phyloP scores from a whole-genome alignment of 2,113 vertebrate species.

The Coryphaenoides rupestris region DNA sequence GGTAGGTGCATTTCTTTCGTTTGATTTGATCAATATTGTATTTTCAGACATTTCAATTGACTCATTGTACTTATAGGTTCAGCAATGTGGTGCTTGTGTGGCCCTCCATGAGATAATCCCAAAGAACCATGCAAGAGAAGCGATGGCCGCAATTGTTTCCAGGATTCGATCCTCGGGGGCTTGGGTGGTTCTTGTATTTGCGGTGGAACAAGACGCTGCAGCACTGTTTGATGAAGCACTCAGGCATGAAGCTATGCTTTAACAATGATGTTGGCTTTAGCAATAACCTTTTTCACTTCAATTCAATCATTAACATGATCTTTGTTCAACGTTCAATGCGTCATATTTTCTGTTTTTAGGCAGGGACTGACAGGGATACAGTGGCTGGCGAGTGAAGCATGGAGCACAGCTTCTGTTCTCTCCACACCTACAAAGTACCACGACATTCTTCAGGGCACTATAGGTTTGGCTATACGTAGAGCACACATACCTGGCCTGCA shows the following conservation, averaged over 20 bases:
- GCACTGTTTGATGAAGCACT: slow-evolving; percentile 67
- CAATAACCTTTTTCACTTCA: background rate
- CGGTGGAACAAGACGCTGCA: slow-evolving; percentile 73
- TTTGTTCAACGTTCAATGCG: background rate
- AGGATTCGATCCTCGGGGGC: slow-evolving; percentile 65
- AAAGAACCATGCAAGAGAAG: slow-evolving; percentile 58
- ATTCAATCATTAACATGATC: background rate
- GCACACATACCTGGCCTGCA: slow-evolving; percentile 65
- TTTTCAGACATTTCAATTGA: too few relatives aligned
- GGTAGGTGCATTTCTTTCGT: slow-evolving; percentile 27
- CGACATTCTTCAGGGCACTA: slow-evolving; percentile 67
- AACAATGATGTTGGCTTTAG: background rate
- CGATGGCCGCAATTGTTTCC: slow-evolving; percentile 63
- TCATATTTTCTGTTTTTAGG: slow-evolving; percentile 25
- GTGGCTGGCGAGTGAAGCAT: slow-evolving; percentile 78
- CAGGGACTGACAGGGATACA: slow-evolving; percentile 70
- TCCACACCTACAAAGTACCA: slow-evolving; percentile 62
- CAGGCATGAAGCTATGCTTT: slow-evolving; percentile 30
- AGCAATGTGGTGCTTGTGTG: slow-evolving; percentile 63
- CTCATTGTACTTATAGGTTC: slow-evolving; percentile 37
- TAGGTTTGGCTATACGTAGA: slow-evolving; percentile 75
- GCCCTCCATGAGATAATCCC: slow-evolving; percentile 74
- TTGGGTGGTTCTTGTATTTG: slow-evolving; percentile 73
- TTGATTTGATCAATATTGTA: background rate
- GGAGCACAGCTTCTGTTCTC: slow-evolving; percentile 75